Evolutionary conservation across 2,113 vertebrate genomes (phyloP).

Genomic region (Solea senegalensis): DNA sequence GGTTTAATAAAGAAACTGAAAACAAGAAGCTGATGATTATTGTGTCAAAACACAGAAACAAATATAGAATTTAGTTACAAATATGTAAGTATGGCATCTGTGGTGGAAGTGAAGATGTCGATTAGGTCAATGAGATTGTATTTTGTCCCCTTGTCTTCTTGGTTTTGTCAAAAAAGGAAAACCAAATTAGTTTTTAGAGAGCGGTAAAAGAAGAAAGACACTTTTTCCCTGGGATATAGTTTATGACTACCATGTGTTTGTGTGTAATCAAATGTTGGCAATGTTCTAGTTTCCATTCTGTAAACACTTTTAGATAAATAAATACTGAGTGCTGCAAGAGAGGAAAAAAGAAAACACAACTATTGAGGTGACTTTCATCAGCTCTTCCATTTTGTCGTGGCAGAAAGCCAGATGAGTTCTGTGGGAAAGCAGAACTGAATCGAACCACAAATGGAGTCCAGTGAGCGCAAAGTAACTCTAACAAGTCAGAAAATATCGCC

Average conservation of each 20-base stretch:
- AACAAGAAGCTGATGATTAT: background rate
- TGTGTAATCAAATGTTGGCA: constrained; percentile 20
- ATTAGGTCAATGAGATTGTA: background rate
- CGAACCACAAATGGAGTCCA: background rate
- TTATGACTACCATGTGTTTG: background rate
- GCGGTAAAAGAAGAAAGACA: background rate
- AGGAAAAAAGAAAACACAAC: background rate
- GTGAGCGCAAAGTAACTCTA: background rate
- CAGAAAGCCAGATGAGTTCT: constrained; percentile 46
- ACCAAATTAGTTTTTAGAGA: background rate
- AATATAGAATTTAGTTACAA: background rate
- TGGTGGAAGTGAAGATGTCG: background rate
- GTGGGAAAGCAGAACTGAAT: constrained; percentile 59
- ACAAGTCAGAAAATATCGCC: constrained; percentile 2
- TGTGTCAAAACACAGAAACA: background rate
- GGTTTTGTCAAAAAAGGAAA: background rate
- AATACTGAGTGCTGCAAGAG: constrained; percentile 17
- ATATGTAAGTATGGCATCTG: background rate
- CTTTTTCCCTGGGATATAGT: constrained; percentile 1
- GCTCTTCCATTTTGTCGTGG: constrained; percentile 26
- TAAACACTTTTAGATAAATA: constrained; percentile 62
- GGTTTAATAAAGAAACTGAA: background rate
- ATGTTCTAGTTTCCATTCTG: constrained; percentile 13
- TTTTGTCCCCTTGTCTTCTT: background rate
- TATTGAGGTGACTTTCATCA: constrained; percentile 27